Evolutionary conservation across 2,888 invertebrate species (phyloP).

Genomic region (Andrena hattorfiana): DNA sequence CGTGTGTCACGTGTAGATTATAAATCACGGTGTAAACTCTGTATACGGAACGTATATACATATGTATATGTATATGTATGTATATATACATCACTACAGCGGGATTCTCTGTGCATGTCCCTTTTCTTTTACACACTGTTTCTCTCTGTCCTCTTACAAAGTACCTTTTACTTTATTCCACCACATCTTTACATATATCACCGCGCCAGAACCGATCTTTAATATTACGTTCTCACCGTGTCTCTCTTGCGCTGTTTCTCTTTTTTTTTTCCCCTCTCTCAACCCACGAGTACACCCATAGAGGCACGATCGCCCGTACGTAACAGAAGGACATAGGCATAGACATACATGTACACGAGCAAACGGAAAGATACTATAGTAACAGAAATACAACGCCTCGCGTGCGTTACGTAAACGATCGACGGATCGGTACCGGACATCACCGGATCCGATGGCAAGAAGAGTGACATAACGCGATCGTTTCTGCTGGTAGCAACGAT

Average conservation of each 20-base stretch:
- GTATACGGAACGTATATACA: slow-evolving; percentile 30
- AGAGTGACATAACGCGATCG: slow-evolving; percentile 51
- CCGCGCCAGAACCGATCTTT: slow-evolving; percentile 72
- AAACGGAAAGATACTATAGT: slow-evolving; percentile 57
- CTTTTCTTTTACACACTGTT: slow-evolving; percentile 71
- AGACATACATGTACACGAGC: slow-evolving; percentile 37
- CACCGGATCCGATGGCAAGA: slow-evolving; percentile 34
- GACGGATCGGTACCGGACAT: slow-evolving; percentile 40
- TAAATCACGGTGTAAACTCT: background rate
- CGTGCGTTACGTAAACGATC: slow-evolving; percentile 52
- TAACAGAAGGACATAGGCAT: background rate
- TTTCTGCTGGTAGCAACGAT: slow-evolving; percentile 34
- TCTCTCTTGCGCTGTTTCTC: slow-evolving; percentile 71
- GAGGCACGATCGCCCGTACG: background rate
- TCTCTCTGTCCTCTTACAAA: slow-evolving; percentile 72
- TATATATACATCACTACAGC: slow-evolving; percentile 66
- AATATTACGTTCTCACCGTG: slow-evolving; percentile 78
- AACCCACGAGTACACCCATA: background rate
- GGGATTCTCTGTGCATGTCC: slow-evolving; percentile 81
- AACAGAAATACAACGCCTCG: slow-evolving; percentile 48
- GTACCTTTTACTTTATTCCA: slow-evolving; percentile 61
- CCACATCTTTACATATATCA: slow-evolving; percentile 74
- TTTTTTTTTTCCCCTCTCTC: slow-evolving; percentile 23
- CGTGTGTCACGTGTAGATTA: background rate
- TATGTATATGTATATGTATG: slow-evolving; percentile 39